Evolutionary conservation across 2,888 invertebrate species (phyloP).

Genomic region (Mesopsocus fuscifrons): DNA sequence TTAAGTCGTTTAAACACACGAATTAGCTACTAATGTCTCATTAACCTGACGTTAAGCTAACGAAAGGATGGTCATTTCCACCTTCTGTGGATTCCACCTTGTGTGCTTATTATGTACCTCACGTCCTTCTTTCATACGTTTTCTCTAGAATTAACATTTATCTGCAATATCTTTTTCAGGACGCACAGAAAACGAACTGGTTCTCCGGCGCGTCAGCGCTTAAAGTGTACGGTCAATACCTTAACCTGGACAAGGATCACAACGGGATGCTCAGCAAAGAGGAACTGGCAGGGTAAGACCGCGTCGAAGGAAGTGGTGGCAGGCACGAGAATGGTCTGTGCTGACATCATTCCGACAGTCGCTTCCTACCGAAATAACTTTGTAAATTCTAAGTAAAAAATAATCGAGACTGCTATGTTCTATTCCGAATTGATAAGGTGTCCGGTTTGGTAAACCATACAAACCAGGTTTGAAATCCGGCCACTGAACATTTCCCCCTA

Average conservation of each 20-base stretch:
- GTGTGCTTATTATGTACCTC: no score
- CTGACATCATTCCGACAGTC: not conserved
- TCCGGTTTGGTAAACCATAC: no score
- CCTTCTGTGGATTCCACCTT: no score
- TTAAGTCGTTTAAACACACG: no score
- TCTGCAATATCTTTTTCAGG: constrained; percentile 21
- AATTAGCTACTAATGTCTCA: no score
- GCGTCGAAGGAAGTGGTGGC: not conserved
- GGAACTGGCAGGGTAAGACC: constrained; percentile 58
- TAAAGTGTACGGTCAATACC: constrained; percentile 81
- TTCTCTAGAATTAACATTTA: not conserved
- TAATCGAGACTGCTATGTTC: not conserved
- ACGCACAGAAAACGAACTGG: constrained; percentile 74
- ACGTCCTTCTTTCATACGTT: no score
- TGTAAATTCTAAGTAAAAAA: constrained; percentile 2
- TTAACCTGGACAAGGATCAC: constrained; percentile 83
- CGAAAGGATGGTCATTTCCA: no score
- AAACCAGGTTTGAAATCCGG: no score
- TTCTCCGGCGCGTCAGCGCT: constrained; percentile 79
- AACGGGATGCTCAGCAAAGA: constrained; percentile 89
- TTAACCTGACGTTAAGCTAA: no score
- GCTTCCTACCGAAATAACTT: no score
- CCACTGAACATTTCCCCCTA: no score
- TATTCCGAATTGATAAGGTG: constrained; percentile 4
- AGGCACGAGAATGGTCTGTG: not conserved